A percentile compares a stretch with the other conserved stretches of the same genome.
phyloP scores from a whole-genome alignment of 2,888 invertebrate species.

The Calephelis perditalis region DNA sequence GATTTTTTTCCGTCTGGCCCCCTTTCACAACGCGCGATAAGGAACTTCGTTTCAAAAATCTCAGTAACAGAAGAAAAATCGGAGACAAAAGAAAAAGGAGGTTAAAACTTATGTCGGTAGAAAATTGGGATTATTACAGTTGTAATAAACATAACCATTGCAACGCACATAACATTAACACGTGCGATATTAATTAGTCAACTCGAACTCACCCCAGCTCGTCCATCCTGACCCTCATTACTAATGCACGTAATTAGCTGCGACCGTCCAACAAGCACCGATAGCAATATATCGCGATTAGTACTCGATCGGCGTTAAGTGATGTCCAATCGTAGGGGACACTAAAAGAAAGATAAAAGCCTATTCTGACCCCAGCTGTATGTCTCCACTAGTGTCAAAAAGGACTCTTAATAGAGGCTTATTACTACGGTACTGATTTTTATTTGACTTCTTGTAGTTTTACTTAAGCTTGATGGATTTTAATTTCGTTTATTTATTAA shows the following conservation, averaged over 20 bases:
- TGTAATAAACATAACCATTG: no score
- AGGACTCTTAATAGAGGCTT: constrained; percentile 18
- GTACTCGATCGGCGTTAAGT: constrained; percentile 64
- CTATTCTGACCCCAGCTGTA: constrained; percentile 45
- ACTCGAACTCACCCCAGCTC: constrained; percentile 30
- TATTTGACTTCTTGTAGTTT: constrained; percentile 1
- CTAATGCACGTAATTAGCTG: constrained; percentile 70
- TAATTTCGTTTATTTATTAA: neutral
- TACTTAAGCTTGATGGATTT: neutral
- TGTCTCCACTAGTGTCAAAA: constrained; percentile 66
- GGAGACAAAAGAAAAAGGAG: no score
- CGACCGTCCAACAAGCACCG: constrained; percentile 53
- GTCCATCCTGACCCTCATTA: constrained; percentile 47
- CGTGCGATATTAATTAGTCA: constrained; percentile 49
- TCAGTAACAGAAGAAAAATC: no score
- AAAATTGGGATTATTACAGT: no score
- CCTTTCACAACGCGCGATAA: no score
- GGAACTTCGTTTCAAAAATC: no score
- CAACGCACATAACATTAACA: constrained; percentile 35
- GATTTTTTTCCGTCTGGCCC: no score
- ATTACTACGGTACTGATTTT: constrained; percentile 26
- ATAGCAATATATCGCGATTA: constrained; percentile 66
- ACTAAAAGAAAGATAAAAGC: constrained; percentile 46
- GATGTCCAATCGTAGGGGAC: constrained; percentile 43
- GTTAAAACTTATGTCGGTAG: no score